Conservation (phyloP, 2,113 vertebrate genomes). For the Sinosuthora webbiana region DNA sequence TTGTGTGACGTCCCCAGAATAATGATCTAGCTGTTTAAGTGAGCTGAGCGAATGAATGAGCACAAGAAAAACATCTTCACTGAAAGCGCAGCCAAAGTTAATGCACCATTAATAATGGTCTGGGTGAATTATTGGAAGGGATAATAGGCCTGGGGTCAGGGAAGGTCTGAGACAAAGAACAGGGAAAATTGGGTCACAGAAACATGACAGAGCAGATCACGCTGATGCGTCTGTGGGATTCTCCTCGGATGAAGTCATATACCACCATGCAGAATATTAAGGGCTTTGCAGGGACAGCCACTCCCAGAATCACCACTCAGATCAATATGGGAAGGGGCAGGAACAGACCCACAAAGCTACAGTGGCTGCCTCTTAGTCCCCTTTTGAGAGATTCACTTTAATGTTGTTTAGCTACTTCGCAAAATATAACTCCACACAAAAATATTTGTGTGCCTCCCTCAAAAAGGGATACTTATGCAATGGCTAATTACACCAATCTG, state of each 20-base stretch:
- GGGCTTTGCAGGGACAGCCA: conserved; percentile 9
- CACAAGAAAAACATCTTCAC: conserved; percentile 64
- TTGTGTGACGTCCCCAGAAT: conserved; percentile 54
- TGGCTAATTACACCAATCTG: not conserved
- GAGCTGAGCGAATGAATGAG: conserved; percentile 37
- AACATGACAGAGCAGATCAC: conserved; percentile 69
- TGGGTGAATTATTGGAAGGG: conserved; percentile 66
- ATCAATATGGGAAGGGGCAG: not conserved
- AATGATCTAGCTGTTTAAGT: conserved; percentile 65
- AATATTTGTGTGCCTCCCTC: rapidly evolving
- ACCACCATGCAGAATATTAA: conserved; percentile 43
- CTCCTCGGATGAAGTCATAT: conserved; percentile 68
- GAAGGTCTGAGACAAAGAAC: conserved; percentile 70
- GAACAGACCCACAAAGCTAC: not conserved
- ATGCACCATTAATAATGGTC: conserved; percentile 75
- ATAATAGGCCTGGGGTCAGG: conserved; percentile 58
- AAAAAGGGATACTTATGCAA: not conserved
- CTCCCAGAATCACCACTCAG: not conserved
- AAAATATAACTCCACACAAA: no score
- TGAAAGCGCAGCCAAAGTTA: conserved; percentile 70
- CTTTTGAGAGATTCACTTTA: not conserved
- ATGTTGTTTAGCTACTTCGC: not conserved
- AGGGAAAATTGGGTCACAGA: conserved; percentile 70
- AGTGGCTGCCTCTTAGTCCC: not conserved
- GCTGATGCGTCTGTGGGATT: conserved; percentile 57